Base-by-base conservation (phyloP, 2,888 invertebrate genomes). In the Cerceris ruficornis region DNA sequence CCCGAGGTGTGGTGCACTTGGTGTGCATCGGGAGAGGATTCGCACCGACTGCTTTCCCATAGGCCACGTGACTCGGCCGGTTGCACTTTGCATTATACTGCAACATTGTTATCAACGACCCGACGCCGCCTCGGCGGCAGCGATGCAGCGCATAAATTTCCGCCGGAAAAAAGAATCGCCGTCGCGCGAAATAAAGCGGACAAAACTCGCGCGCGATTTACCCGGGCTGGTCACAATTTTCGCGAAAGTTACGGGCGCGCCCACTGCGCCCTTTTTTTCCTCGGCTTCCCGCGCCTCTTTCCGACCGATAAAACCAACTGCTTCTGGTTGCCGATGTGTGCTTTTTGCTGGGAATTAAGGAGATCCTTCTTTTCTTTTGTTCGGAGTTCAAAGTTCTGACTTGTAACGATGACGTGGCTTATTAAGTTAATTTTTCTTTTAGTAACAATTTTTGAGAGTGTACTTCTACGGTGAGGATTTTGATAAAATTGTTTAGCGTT, bases 201-300 rank as follows among this genome's bases (percentile, higher is more conserved):
- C 65, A 75, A 69, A 69, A 60, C 7, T 17, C 50, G 68, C 57
- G 55, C 65, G 62, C 71, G 60, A 75, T 77, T 77, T 77, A 77
- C 41, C 75, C 28, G 52, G 50, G 69, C 50, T 55, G 50, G 43
- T 66, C 60, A 61, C 77, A 75, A 75, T 77, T 77, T 75, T 61
- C 77, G 50, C 46, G 43, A 61, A 75, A 77, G 65, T 75, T 77
- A 77, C 68, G 77, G 65, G 55, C 75, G 52, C 58, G 39, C 9
- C 49, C 17, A 55, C 15, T 17, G 1, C 6, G 14, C 50, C 13
- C 50, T 50, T 50, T 55, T 28, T 55, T 55, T 11, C 2, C 17
- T 55, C 17, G 2, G 14, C 7, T n/a, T 46, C 46, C 46, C 5
- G 9, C 9, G 8, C 11, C 46, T 46, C 11, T 46, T 46, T 46